These are phyloP conservation scores for Orycteropus afer DNA, from an alignment of 2,113 vertebrate species.

Conservation along the genomic window DNA sequence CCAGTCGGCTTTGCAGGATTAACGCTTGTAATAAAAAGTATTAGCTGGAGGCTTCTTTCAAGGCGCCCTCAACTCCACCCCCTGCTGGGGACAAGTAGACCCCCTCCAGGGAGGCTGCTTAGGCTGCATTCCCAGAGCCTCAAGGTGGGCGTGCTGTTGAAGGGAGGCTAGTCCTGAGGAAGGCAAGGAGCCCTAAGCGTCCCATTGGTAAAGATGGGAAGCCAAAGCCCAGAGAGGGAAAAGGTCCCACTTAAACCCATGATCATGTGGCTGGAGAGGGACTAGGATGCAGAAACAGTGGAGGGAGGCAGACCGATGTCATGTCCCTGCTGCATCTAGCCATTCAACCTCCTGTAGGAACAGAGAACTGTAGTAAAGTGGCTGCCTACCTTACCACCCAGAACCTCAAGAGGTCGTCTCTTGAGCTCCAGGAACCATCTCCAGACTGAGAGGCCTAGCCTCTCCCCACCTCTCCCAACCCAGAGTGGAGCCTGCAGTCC, in stretches of 20 bases:
- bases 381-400: background rate
- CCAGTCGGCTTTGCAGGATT: slow-evolving; percentile 91
- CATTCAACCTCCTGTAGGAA: background rate
- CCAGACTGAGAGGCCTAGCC: background rate
- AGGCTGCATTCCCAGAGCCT: background rate
- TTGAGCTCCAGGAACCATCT: background rate
- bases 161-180: background rate
- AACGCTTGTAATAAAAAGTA: slow-evolving; percentile 91
- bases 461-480: too few species aligned
- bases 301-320: background rate
- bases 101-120: background rate
- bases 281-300: background rate
- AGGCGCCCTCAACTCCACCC: slow-evolving; percentile 67
- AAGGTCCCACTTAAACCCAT: background rate
- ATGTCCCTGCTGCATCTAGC: rapidly evolving
- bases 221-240: background rate
- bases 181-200: background rate
- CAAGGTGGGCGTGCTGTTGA: background rate
- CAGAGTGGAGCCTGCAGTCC: background rate
- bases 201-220: background rate
- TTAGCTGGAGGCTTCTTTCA: slow-evolving; percentile 86
- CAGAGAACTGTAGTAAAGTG: background rate
- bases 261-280: background rate
- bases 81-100: slow-evolving; percentile 50
- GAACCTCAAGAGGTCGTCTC: background rate